Evolutionary conservation across 64 coral and sea anemone genomes (phyloP).

Genomic region (Pachyseris speciosa): DNA sequence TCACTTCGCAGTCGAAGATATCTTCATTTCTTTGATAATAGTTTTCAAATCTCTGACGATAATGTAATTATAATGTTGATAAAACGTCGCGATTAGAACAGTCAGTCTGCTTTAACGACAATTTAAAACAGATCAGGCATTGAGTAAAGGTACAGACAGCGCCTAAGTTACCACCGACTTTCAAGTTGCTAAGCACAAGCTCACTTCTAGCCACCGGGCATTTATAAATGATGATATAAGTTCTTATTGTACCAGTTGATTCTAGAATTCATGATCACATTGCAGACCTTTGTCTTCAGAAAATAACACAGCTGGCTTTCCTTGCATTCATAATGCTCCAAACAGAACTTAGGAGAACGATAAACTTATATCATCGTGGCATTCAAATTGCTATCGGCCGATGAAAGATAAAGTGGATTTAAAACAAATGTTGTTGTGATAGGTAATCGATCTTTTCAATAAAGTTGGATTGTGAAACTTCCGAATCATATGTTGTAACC

Average conservation of each 20-base stretch:
- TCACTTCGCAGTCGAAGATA: not conserved
- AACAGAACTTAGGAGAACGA: not conserved
- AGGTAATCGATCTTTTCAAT: conserved; percentile 12
- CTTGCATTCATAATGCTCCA: not conserved
- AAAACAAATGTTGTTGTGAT: conserved; percentile 38
- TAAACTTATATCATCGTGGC: not conserved
- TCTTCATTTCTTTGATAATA: not conserved
- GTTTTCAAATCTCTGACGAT: not conserved
- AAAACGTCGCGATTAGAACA: not conserved
- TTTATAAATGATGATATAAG: too few relatives aligned
- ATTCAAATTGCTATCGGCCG: not conserved
- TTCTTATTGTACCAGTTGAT: too few relatives aligned
- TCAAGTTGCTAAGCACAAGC: too few relatives aligned
- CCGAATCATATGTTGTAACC: not conserved
- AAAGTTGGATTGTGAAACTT: not conserved
- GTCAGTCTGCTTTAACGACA: not conserved
- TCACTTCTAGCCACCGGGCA: too few relatives aligned
- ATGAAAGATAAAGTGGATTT: not conserved
- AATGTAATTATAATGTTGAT: not conserved
- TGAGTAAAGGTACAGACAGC: too few relatives aligned
- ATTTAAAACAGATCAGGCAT: not conserved
- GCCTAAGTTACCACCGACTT: too few relatives aligned
- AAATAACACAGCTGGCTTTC: not conserved
- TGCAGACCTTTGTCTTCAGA: not conserved
- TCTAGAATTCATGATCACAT: too few relatives aligned